A percentile compares a stretch with the other conserved stretches of the same genome.
phyloP scores from a whole-genome alignment of 2,797 vertebrate genomes.

The Ciconia nigra region DNA sequence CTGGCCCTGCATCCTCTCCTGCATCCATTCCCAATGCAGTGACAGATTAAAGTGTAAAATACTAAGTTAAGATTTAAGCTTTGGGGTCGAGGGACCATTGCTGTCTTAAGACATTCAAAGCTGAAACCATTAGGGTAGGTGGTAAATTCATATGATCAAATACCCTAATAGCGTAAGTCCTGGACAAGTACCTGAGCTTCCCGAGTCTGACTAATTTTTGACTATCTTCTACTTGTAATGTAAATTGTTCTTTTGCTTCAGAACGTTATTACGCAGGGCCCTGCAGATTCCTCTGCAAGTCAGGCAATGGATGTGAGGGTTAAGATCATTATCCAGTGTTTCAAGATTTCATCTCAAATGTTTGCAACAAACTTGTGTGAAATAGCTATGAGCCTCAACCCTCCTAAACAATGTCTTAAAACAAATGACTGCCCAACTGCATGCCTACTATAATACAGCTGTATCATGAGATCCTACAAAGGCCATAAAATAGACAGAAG shows the following conservation, averaged over 20 bases:
- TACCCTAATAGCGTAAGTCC: neutral
- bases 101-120: neutral
- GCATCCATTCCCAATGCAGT: neutral
- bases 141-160: neutral
- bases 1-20: neutral
- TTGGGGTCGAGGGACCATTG: neutral
- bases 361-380: neutral
- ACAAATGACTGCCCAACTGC: neutral
- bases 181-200: neutral
- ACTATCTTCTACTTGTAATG: neutral
- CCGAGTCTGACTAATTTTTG: neutral
- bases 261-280: neutral
- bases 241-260: neutral
- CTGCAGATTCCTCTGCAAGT: neutral
- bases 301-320: neutral
- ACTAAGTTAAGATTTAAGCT: neutral
- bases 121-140: accelerated
- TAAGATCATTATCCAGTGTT: neutral
- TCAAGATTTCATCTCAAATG: neutral
- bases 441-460: neutral
- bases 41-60: neutral
- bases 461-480: neutral
- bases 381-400: neutral
- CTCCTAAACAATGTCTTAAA: neutral
- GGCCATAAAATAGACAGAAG: neutral